A percentile compares a stretch with the other conserved stretches of the same genome.
Conservation (phyloP, 1,140 invertebrate species). For the Aphelinus atriplicis region DNA sequence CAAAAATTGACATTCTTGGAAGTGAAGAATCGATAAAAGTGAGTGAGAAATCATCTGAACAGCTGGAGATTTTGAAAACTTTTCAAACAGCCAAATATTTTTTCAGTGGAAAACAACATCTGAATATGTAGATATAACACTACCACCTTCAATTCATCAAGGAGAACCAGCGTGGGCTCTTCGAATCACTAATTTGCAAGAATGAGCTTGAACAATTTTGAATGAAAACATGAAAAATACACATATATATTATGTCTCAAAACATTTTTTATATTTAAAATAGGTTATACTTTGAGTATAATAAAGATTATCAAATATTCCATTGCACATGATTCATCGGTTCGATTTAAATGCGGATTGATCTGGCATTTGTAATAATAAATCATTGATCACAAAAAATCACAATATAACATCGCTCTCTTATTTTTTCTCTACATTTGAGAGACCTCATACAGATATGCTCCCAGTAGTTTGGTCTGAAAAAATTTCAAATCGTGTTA, state of each 20-base stretch:
- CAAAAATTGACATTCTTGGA: conserved; percentile 47
- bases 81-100: neutral
- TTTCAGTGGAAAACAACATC: conserved; percentile 51
- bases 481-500: conserved; percentile 59
- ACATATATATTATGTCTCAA: no score
- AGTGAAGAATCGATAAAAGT: conserved; percentile 38
- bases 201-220: neutral
- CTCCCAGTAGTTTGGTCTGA: conserved; percentile 86
- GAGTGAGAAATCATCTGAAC: conserved; percentile 16
- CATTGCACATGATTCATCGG: conserved; percentile 16
- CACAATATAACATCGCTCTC: conserved; percentile 11
- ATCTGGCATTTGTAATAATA: conserved; percentile 3
- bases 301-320: conserved; percentile 13
- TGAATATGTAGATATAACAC: conserved; percentile 42
- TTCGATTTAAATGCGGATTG: conserved; percentile 22
- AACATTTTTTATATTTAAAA: conserved; percentile 23
- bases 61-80: neutral
- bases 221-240: neutral
- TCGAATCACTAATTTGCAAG: conserved; percentile 41
- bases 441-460: conserved; percentile 84
- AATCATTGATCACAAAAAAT: conserved; percentile 32
- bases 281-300: conserved; percentile 1
- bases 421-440: conserved; percentile 61
- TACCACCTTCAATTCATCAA: conserved; percentile 50
- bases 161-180: conserved; percentile 61